Evolutionary conservation across 2,888 invertebrate species (phyloP), one percentile per base, ranked within the genome.

Genomic region (Dilophus febrilis): DNA sequence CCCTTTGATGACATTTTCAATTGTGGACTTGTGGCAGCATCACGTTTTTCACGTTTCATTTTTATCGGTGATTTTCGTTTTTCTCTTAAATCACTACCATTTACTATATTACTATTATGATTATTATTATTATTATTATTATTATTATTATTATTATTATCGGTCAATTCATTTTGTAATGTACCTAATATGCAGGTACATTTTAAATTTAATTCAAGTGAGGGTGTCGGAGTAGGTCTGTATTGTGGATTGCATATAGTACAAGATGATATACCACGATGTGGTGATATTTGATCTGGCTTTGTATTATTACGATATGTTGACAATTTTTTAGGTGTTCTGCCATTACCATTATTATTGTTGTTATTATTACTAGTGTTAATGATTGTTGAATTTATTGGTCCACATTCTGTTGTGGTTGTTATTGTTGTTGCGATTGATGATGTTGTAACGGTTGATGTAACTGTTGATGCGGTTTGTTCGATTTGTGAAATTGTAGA

Each of bases 371-470:
- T 31, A 27, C 11, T 6, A 8, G 6, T 6, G 27, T 6, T 27
- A 11, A 11, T 27, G 7, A 11, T 27, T 11, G 27, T 6, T 11
- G 27, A 27, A 6, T 27, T 11, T 27, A 8, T 27, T 11, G 27
- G 27, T 27, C 11, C 6, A 27, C 27, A 27, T 27, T 27, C 11
- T 27, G 27, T 45, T 37, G 43, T 42, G 29, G 43, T 40, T 41
- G 43, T 31, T 30, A 43, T 42, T 43, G 55, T 51, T 41, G 45
- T 45, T 50, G 57, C 59, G 44, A 54, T 52, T 27, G 59, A 43
- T 32, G 43, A 37, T 39, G 44, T 43, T 30, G 46, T 45, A 35
- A 42, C 42, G 29, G 44, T 40, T 41, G 43, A 30, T 30, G 43
- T 42, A 10, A 45, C 44, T 35, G 42, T 42, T 31, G 44, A 37